A percentile compares a stretch with the other conserved stretches of the same genome.
Evolutionary conservation across 1,140 invertebrate species (phyloP).

Genomic region (Diprion similis): DNA sequence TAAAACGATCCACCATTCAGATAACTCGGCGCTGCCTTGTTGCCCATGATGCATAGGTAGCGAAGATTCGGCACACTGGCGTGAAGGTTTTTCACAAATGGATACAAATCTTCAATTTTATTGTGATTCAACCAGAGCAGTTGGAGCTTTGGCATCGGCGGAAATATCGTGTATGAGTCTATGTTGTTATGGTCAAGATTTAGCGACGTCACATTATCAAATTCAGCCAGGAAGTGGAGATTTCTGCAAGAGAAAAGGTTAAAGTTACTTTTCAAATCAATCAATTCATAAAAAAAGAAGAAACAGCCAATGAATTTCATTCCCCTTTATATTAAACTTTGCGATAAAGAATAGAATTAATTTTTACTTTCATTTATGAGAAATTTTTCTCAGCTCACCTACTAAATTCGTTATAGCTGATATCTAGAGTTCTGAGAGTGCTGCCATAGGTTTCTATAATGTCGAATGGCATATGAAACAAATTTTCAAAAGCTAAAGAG

Average conservation of each 20-base stretch:
- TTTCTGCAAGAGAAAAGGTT: slow-evolving; percentile 63
- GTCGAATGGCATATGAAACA: slow-evolving; percentile 53
- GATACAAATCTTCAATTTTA: slow-evolving; percentile 71
- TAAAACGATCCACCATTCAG: slow-evolving; percentile 77
- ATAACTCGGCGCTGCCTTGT: slow-evolving; percentile 76
- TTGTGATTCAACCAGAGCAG: slow-evolving; percentile 84
- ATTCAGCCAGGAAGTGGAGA: slow-evolving; percentile 71
- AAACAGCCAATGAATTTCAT: slow-evolving; percentile 16
- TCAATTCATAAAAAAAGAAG: slow-evolving; percentile 21
- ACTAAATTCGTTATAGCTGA: slow-evolving; percentile 74
- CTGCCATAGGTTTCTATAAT: slow-evolving; percentile 50
- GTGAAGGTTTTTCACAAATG: slow-evolving; percentile 73
- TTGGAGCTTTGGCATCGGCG: slow-evolving; percentile 71
- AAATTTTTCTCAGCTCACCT: slow-evolving; percentile 58
- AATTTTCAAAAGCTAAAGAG: slow-evolving; percentile 52
- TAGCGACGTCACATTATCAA: slow-evolving; percentile 72
- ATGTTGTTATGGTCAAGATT: slow-evolving; percentile 80
- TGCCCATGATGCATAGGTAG: slow-evolving; percentile 80
- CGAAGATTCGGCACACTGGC: slow-evolving; percentile 71
- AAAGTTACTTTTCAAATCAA: slow-evolving; percentile 15
- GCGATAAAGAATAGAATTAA: slow-evolving; percentile 18
- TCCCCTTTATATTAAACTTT: slow-evolving; percentile 15
- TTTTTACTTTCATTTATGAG: slow-evolving; percentile 3
- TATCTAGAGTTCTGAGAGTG: slow-evolving; percentile 66
- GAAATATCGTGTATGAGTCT: slow-evolving; percentile 69